These are phyloP conservation scores for Scrobipalpa atriplicella DNA, from an alignment of 2,888 invertebrate genomes.

Conservation along the genomic window DNA sequence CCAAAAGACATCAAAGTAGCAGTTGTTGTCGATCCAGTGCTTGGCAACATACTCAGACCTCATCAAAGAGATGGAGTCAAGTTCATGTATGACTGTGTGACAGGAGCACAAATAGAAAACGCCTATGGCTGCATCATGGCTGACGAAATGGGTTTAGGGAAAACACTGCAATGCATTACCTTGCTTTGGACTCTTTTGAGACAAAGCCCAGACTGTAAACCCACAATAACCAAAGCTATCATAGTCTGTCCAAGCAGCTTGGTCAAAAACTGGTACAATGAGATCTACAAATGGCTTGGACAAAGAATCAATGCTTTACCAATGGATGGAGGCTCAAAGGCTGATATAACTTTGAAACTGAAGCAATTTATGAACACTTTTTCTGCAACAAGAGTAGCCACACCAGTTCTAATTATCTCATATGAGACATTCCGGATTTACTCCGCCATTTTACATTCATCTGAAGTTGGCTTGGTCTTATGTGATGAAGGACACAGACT, in stretches of 20 bases:
- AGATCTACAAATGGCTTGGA: conserved; percentile 98
- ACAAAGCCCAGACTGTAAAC: conserved; percentile 96
- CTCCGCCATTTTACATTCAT: conserved; percentile 92
- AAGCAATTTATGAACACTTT: conserved; percentile 93
- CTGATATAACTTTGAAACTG: conserved; percentile 91
- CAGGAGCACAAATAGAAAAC: conserved; percentile 92
- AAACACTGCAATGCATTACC: conserved; percentile 98
- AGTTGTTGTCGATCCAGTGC: conserved; percentile 97
- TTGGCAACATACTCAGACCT: conserved; percentile 95
- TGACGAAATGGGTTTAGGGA: conserved; percentile 99
- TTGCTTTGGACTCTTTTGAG: conserved; percentile 96
- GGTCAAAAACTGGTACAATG: conserved; percentile 99
- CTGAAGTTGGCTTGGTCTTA: conserved; percentile 97
- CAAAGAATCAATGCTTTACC: conserved; percentile 91
- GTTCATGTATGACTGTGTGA: conserved; percentile 99
- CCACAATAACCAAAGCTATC: conserved; percentile 95
- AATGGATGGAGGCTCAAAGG: conserved; percentile 94
- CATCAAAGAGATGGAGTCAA: conserved; percentile 99
- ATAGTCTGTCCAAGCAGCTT: conserved; percentile 98
- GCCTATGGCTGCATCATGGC: conserved; percentile 99
- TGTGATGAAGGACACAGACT: conserved; percentile 99
- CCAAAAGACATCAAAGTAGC: conserved; percentile 89
- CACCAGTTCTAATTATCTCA: conserved; percentile 98
- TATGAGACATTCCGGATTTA: conserved; percentile 99
- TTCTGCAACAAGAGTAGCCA: conserved; percentile 89